Evolutionary conservation across 2,888 invertebrate genomes (phyloP), one percentile per base, ranked within the genome.

Genomic region (Pycnomerus fuliginosus): DNA sequence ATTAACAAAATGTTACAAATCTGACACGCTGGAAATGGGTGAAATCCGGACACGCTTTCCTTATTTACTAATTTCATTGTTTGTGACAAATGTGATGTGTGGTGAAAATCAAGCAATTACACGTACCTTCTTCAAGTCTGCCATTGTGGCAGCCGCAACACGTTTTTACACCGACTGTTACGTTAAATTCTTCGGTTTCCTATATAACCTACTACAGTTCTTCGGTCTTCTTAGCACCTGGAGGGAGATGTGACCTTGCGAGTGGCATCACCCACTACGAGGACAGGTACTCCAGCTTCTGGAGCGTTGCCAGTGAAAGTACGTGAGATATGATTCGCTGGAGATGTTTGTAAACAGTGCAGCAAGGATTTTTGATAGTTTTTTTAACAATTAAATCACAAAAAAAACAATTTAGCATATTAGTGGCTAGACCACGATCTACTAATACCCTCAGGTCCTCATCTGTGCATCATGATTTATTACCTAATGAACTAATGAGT

Each of bases 211-310:
- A 44, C 23, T 24, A 20, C 14, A 24, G 20, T 37, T 48, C 25
- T 43, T 15, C n/a, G 22, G 29, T 35, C 33, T 34, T 30, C n/a
- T n/a, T n/a, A 17, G 33, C 35, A 40, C 13, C 28, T 49, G 51
- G 52, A 49, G 53, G 55, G 58, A 54, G 54, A 42, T 33, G 8
- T 29, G 49, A 48, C 57, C 52, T 55, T 55, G 50, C 30, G 11
- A 8, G n/a, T 24, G 5, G 13, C 16, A 12, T 32, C 39, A 36
- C 41, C 45, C 36, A 36, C 40, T 32, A 13, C 36, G 25, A 35
- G 39, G 24, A 44, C 39, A 29, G 11, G 7, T 2, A n/a, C 22
- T 16, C 12, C 13, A 36, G 48, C 44, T 42, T 44, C 38, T 32
- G 40, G 29, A 16, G 13, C 23, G 27, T 28, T 38, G 20, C 12